Percentiles rank a stretch among this genome's conserved stretches.
Evolutionary conservation across 2,888 invertebrate species (phyloP).

Genomic region (Mesoligia furuncula): DNA sequence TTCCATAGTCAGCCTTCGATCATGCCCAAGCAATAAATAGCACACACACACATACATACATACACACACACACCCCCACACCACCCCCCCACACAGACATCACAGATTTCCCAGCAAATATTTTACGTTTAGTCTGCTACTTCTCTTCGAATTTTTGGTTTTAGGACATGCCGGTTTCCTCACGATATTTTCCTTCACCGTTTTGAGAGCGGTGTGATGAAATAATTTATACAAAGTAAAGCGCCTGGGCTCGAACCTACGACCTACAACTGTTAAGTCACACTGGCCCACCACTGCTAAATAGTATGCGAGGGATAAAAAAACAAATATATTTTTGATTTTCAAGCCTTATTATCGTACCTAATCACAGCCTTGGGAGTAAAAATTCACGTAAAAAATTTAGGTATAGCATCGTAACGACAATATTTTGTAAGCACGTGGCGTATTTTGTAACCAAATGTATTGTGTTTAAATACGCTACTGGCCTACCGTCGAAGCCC

Average conservation of each 20-base stretch:
- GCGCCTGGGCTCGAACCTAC: background rate
- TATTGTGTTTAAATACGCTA: slow-evolving; percentile 44
- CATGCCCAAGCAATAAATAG: no score
- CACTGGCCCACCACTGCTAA: background rate
- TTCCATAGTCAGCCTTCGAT: no score
- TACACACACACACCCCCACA: no score
- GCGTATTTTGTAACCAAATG: slow-evolving; percentile 43
- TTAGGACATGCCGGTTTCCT: background rate
- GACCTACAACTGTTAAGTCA: background rate
- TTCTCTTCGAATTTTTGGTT: background rate
- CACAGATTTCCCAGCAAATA: no score
- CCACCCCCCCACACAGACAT: no score
- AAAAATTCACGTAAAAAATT: background rate
- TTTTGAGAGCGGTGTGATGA: no score
- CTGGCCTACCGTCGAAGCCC: slow-evolving; percentile 50
- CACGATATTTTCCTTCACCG: background rate
- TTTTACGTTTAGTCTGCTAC: no score
- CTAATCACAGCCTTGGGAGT: no score
- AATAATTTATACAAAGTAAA: no score
- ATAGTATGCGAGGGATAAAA: background rate
- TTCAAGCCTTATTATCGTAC: background rate
- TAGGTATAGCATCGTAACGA: slow-evolving; percentile 10
- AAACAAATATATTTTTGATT: background rate
- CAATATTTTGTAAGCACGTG: slow-evolving; percentile 39
- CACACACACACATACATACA: no score